Base-by-base conservation (phyloP, 2,113 vertebrate species). In the Picathartes gymnocephalus region DNA sequence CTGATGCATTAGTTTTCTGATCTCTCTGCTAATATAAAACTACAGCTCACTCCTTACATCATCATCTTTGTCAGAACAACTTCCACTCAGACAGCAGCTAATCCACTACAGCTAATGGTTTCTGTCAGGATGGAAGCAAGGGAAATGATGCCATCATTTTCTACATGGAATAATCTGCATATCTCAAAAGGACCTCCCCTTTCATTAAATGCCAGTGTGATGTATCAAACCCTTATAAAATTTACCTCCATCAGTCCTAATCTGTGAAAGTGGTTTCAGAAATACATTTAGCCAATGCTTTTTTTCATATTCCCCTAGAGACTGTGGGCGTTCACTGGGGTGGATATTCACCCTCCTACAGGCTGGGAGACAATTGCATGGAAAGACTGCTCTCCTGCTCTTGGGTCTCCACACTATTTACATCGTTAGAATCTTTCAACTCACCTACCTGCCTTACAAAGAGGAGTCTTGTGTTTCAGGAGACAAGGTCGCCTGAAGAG, bases 81-180 rank as follows among this genome's bases (percentile, higher is more conserved):
- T 81, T 60, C 42, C 3, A 3, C 37, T 71, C 85, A 87, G 70
- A 56, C 45, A 88, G 81, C 35, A 57, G 81, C 45, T 93, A 81
- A 96, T 86, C 30, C 79, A 56, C 48, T 47, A n/a, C 6, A 64
- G 69, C 51, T 95, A 94, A 93, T 64, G 37, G 33, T 28, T 93
- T 92, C 74, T 96, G 88, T 90, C 91, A 86, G 54, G 61, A 90
- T 69, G 47, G 56, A 91, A 81, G 76, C 14, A 78, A 88, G 62
- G 57, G n/a, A 92, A 88, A 94, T 54, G 9, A 82, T 74, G 40
- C 53, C 39, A 83, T 72, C 50, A 25, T 84, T 93, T n/a, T 80
- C n/a, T 31, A 68, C 39, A 56, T 9, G 23, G 40, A 74, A 88
- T 42, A 85, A 80, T 62, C 28, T 33, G 28, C 23, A 40, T 68